These are phyloP conservation scores for Lepidostoma basale DNA, from an alignment of 1,140 invertebrate species.

Conservation along the genomic window DNA sequence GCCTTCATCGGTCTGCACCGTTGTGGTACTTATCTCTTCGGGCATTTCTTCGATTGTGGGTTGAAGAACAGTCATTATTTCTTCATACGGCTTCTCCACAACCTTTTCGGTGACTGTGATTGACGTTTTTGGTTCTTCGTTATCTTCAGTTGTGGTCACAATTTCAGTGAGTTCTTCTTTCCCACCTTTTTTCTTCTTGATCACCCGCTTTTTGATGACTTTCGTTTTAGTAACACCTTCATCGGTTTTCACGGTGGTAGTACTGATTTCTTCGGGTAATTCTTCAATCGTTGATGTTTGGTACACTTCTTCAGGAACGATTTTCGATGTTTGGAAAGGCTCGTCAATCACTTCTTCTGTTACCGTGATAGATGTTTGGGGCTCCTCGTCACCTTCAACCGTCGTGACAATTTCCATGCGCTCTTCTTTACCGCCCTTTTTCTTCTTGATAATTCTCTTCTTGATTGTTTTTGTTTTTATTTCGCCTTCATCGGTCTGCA, in stretches of 20 bases:
- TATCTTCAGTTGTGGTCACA: neutral
- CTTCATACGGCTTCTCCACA: slow-evolving; percentile 5
- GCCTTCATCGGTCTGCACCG: neutral
- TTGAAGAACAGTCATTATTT: neutral
- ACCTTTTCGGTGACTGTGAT: slow-evolving; percentile 2
- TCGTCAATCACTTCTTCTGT: slow-evolving; percentile 2
- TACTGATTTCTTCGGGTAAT: neutral
- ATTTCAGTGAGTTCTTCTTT: slow-evolving; percentile 37
- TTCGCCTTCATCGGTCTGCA: too few species aligned
- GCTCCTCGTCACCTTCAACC: slow-evolving; percentile 43
- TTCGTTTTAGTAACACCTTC: slow-evolving; percentile 37
- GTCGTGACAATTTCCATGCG: slow-evolving; percentile 47
- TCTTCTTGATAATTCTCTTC: slow-evolving; percentile 41
- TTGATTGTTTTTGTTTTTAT: slow-evolving; percentile 40
- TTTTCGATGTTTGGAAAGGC: neutral
- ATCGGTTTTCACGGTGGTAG: neutral
- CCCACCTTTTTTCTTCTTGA: slow-evolving; percentile 47
- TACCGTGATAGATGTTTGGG: slow-evolving; percentile 42
- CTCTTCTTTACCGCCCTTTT: slow-evolving; percentile 34
- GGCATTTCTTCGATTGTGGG: neutral
- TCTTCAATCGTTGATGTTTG: neutral
- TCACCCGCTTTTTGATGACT: slow-evolving; percentile 45
- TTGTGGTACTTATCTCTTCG: neutral
- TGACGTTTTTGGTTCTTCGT: neutral
- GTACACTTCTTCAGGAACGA: neutral